Conservation (phyloP, 2,888 invertebrate genomes). For the Drosophila mimetica region DNA sequence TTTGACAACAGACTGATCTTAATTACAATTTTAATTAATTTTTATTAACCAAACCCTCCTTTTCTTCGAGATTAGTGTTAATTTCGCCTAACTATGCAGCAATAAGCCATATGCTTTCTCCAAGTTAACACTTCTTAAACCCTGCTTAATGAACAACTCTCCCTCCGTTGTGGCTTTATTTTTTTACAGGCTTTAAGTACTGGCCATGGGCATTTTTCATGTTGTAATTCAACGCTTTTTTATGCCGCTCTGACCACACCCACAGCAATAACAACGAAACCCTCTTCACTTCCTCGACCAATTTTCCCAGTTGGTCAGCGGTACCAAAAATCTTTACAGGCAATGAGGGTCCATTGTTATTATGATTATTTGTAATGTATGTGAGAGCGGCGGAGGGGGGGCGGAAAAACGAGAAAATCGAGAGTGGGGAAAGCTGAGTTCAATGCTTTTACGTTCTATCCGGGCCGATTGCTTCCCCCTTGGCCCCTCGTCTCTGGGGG, state of each 20-base stretch:
- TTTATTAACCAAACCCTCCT: no score
- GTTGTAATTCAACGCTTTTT: slow-evolving; percentile 56
- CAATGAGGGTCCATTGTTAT: slow-evolving; percentile 61
- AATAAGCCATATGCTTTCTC: slow-evolving; percentile 5
- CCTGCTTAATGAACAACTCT: slow-evolving; percentile 6
- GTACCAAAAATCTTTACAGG: slow-evolving; percentile 31
- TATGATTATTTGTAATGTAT: slow-evolving; percentile 69
- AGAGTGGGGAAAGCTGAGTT: slow-evolving; percentile 42
- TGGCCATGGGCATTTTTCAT: slow-evolving; percentile 40
- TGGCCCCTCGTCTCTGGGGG: neutral
- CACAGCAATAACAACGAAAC: slow-evolving; percentile 22
- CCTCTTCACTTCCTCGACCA: slow-evolving; percentile 7
- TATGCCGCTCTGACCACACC: slow-evolving; percentile 52
- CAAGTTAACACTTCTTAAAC: neutral
- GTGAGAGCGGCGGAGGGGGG: slow-evolving; percentile 42
- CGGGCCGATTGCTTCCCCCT: slow-evolving; percentile 53
- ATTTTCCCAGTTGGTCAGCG: slow-evolving; percentile 32
- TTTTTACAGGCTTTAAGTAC: slow-evolving; percentile 22
- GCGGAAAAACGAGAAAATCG: neutral
- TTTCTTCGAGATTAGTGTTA: neutral
- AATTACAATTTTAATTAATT: no score
- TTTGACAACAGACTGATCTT: no score
- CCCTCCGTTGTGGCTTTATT: neutral
- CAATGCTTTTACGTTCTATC: slow-evolving; percentile 62
- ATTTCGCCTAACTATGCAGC: neutral